Base-by-base conservation (phyloP, 2,888 invertebrate species). In the Dicyrtomina minuta region DNA sequence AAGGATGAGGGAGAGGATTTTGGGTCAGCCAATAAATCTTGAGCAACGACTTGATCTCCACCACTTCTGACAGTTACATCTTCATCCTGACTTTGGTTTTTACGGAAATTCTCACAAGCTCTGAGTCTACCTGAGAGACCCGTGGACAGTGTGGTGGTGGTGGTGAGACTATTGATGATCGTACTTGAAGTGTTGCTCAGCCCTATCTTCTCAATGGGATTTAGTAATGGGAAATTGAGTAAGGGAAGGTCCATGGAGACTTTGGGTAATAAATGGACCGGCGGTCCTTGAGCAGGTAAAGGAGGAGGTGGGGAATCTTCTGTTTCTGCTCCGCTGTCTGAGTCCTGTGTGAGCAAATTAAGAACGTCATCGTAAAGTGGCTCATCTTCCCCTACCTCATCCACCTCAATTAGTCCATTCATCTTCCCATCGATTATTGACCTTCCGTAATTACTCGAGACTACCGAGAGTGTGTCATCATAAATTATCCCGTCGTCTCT, bases 351-450 rank as follows among this genome's bases (percentile, higher is more conserved):
- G 3, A 58, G 39, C 1, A 77, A 41, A 65, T 74, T 76, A 39
- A 77, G 71, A 10, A 78, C 76, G 61, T 78, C 78, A 53, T 78
- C 78, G 46, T 78, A 78, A 27, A 78, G 64, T 5, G 78, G 78
- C 43, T 78, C 77, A 20, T 68, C 71, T 46, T 41, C 68, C 17
- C 44, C 41, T 24, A 10, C 20, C n/a, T 58, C 44, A 4, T 43
- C 49, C 20, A 66, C 65, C n/a, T 62, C 62, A 27, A 20, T 49
- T 12, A 41, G n/a, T 6, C 27, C 59, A 60, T 60, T 53, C 44
- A 60, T 17, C 12, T 39, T 59, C n/a, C 64, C 55, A 33, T 60
- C 26, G 20, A 43, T 20, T 13, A 27, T 24, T 26, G 62, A 26
- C 6, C 44, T 1, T 0, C 60, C 66, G 51, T 62, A 71, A 70